Conservation (phyloP, 1,140 invertebrate genomes). For the Trachymyrmex cornetzi region DNA sequence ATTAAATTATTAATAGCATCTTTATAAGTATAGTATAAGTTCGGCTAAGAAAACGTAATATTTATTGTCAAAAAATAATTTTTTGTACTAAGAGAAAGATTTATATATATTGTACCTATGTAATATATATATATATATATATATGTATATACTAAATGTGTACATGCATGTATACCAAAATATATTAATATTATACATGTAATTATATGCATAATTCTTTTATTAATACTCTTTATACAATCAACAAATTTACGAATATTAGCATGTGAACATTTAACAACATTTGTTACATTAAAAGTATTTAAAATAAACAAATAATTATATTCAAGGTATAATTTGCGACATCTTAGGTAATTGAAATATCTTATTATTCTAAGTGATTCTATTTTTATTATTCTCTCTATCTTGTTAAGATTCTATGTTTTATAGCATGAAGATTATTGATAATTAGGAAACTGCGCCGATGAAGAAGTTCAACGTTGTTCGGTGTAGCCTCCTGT, state of each 20-base stretch:
- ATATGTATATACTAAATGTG: not conserved
- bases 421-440: slow-evolving; percentile 39
- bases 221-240: slow-evolving; percentile 22
- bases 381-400: slow-evolving; percentile 31
- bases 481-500: slow-evolving; percentile 95
- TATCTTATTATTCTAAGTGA: slow-evolving; percentile 6
- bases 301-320: not conserved
- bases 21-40: not conserved
- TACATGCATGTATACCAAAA: too few species aligned
- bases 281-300: slow-evolving; percentile 11
- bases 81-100: not conserved
- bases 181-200: slow-evolving; percentile 6
- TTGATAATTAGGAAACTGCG: slow-evolving; percentile 22
- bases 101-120: not conserved
- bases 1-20: not conserved
- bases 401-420: slow-evolving; percentile 29
- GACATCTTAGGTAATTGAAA: not conserved
- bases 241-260: slow-evolving; percentile 4
- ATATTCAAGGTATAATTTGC: not conserved
- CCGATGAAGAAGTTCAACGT: slow-evolving; percentile 84
- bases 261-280: not conserved
- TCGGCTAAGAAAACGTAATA: not conserved
- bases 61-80: slow-evolving; percentile 8
- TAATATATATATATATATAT: not conserved
- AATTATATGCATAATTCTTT: slow-evolving; percentile 2